Conservation (phyloP, 2,113 vertebrate genomes). For the Hippocampus zosterae region DNA sequence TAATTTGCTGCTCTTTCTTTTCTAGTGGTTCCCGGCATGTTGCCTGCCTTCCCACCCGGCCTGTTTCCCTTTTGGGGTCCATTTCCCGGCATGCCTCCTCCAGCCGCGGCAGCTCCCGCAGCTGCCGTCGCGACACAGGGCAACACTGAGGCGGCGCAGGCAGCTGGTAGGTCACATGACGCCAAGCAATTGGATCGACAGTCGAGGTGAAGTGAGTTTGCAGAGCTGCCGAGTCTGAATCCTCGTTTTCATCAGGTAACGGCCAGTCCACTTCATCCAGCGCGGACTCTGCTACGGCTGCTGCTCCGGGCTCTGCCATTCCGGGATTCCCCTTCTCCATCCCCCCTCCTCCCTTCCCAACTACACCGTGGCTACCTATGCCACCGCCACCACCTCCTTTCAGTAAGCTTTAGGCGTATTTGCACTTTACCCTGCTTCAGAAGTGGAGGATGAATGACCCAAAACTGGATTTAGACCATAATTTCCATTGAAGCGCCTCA, state of each 20-base stretch:
- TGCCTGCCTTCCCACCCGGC: constrained; percentile 88
- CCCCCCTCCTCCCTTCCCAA: constrained; percentile 77
- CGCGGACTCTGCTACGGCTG: constrained; percentile 36
- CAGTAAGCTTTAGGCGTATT: constrained; percentile 59
- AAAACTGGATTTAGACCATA: too few relatives aligned
- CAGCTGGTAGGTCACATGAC: constrained; percentile 52
- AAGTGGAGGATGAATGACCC: too few relatives aligned
- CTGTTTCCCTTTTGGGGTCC: constrained; percentile 93
- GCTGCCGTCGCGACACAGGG: constrained; percentile 47
- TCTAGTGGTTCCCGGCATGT: constrained; percentile 81
- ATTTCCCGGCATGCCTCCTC: constrained; percentile 79
- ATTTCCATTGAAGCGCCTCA: neutral
- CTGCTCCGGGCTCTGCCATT: constrained; percentile 54
- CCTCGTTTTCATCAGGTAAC: constrained; percentile 38
- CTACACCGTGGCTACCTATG: constrained; percentile 84
- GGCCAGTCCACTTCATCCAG: constrained; percentile 50
- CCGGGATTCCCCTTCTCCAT: constrained; percentile 81
- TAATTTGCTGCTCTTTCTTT: constrained; percentile 3
- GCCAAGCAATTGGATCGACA: neutral
- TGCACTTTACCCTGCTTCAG: too few relatives aligned
- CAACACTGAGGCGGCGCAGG: constrained; percentile 55
- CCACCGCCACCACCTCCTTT: constrained; percentile 86
- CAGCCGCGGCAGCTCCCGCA: constrained; percentile 52
- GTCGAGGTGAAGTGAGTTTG: neutral
- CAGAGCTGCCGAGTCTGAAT: neutral